These are phyloP conservation scores for Limnodromus scolopaceus DNA, from an alignment of 2,797 vertebrate species.

Conservation along the genomic window DNA sequence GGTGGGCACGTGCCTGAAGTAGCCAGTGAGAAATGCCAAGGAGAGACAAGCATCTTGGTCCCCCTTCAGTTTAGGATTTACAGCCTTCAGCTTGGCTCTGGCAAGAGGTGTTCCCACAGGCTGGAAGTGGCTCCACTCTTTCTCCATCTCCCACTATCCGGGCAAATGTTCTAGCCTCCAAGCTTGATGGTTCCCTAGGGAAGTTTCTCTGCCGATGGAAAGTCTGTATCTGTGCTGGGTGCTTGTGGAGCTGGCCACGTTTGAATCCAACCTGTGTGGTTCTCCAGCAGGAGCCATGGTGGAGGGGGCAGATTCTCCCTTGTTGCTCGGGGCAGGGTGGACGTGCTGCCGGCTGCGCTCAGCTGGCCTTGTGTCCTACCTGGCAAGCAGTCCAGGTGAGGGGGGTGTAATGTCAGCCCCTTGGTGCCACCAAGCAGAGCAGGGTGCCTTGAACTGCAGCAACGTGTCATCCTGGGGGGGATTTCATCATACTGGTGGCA, in stretches of 20 bases:
- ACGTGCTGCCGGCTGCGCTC: accelerated
- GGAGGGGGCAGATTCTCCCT: neutral
- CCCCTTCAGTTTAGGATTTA: neutral
- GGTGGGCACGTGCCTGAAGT: neutral
- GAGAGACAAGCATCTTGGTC: neutral
- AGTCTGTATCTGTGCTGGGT: neutral
- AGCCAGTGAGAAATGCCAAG: neutral
- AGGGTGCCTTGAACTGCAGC: neutral
- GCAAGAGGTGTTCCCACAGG: neutral
- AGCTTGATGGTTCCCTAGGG: neutral
- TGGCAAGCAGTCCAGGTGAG: neutral
- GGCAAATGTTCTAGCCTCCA: neutral
- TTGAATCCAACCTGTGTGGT: accelerated
- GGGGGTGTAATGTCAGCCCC: accelerated
- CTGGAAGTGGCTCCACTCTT: neutral
- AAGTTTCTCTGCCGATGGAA: neutral
- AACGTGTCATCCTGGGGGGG: neutral
- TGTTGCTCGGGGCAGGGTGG: neutral
- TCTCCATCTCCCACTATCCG: neutral
- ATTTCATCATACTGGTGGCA: neutral
- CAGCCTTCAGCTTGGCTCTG: neutral
- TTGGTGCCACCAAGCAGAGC: neutral
- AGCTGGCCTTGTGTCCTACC: neutral
- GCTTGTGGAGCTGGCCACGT: accelerated
- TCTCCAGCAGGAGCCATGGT: accelerated